Conservation (phyloP, 2,113 vertebrate species). For the Equus przewalskii region DNA sequence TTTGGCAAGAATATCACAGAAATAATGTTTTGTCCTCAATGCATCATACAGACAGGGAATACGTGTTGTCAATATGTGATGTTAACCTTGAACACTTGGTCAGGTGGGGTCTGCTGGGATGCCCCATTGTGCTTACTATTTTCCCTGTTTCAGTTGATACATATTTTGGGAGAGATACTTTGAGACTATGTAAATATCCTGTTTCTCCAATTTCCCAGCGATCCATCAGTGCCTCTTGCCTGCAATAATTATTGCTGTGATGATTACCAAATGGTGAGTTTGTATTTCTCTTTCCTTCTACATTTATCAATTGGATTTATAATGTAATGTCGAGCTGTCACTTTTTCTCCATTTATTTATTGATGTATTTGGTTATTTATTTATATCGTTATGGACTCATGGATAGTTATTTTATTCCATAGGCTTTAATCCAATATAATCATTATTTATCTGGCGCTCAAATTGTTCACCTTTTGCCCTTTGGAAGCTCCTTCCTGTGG, state of each 20-base stretch:
- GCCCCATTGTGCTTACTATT: not conserved
- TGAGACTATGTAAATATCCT: not conserved
- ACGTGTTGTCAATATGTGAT: not conserved
- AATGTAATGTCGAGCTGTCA: not conserved
- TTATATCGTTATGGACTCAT: not conserved
- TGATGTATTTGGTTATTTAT: not conserved
- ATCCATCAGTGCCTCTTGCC: not conserved
- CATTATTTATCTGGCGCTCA: not conserved
- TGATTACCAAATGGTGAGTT: not conserved
- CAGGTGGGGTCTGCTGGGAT: not conserved
- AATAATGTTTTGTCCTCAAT: not conserved
- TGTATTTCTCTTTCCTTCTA: not conserved
- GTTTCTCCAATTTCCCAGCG: not conserved
- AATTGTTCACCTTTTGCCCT: not conserved
- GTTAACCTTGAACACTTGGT: not conserved
- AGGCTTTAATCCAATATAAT: not conserved
- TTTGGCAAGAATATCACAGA: not conserved
- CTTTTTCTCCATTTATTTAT: not conserved
- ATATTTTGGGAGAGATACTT: not conserved
- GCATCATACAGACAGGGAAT: not conserved
- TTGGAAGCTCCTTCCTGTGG: not conserved
- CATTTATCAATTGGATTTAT: not conserved
- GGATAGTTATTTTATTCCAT: not conserved
- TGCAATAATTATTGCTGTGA: not conserved
- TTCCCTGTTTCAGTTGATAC: not conserved